Conservation (phyloP, 2,797 vertebrate species). For the Gephyroberyx darwinii region DNA sequence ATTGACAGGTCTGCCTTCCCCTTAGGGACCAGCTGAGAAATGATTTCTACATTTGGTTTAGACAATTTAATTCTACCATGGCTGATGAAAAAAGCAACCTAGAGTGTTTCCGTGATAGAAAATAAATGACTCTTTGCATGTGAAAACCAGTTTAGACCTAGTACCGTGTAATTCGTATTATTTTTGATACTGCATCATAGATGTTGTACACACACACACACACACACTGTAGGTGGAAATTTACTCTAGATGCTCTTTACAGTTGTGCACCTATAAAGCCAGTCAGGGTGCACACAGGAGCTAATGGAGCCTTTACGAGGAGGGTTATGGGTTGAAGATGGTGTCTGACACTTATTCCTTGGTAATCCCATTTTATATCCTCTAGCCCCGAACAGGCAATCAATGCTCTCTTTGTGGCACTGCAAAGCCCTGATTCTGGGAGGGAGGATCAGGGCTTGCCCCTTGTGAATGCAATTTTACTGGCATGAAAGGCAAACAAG, state of each 20-base stretch:
- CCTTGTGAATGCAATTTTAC: constrained; percentile 48
- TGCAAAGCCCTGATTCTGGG: constrained; percentile 31
- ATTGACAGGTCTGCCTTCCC: constrained; percentile 39
- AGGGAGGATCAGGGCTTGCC: constrained; percentile 11
- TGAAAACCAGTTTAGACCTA: background rate
- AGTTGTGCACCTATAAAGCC: constrained; percentile 51
- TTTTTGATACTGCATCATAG: background rate
- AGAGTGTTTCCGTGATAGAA: constrained; percentile 43
- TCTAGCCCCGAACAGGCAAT: constrained; percentile 58
- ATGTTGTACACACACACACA: background rate
- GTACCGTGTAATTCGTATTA: background rate
- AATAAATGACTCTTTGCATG: constrained; percentile 32
- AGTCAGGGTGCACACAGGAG: constrained; percentile 36
- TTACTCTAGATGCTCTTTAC: constrained; percentile 20
- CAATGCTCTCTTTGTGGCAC: constrained; percentile 71
- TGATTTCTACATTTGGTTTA: constrained; percentile 38
- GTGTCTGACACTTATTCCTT: constrained; percentile 59
- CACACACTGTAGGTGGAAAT: constrained; percentile 5
- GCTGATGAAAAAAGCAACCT: constrained; percentile 32
- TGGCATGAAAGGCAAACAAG: constrained; percentile 50
- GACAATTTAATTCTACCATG: constrained; percentile 52
- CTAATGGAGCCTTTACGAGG: constrained; percentile 69
- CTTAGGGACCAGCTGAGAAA: constrained; percentile 38
- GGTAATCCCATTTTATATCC: constrained; percentile 62
- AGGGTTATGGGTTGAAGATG: constrained; percentile 49